Evolutionary conservation across 1,140 invertebrate species (phyloP), one percentile per base, ranked within the genome.

Genomic region (Melitaea cinxia): DNA sequence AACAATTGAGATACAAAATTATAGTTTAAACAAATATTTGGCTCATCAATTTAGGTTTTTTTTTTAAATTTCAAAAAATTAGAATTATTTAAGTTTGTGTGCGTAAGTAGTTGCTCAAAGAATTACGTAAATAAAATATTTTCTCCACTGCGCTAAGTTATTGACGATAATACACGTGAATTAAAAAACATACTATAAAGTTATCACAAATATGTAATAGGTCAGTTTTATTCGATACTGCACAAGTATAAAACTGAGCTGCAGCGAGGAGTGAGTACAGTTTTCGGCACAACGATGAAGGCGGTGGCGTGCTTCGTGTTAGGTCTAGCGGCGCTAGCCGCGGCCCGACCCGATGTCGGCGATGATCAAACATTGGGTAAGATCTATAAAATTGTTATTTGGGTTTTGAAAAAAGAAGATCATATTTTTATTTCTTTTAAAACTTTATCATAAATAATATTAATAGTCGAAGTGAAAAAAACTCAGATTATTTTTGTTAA

Each of bases 281-380:
- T 83, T 79, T 67, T 54, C 62, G 67, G 65, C 66, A 75, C 73
- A 65, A 80, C 50, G 50, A 88, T 88, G 85, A 88, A 72, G 78
- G 73, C 69, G 57, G 68, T 75, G 28, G 57, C 77, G 28, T 62
- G 80, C 49, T 15, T 83, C 56, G 62, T 82, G 4, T 47, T 85
- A 28, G 75, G 80, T 72, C 61, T 87, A 21, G 79, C 75, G 60
- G 80, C 73, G 42, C 24, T 78, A 62, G 80, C 85, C 61, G 68
- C 75, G 58, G 83, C 80, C 26, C 64, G 68, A 23, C 77, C 75
- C 15, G 77, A 73, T 14, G 39, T 70, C 6, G 35, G 67, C 10
- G 75, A 75, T 15, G 75, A 79, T 37, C 70, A 24, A 17, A 62
- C 21, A 7, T 64, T 78, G 5, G 73, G 80, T 82, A 71, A 82